Conservation (phyloP, 2,113 vertebrate genomes). For the Ceyx melanurus region DNA sequence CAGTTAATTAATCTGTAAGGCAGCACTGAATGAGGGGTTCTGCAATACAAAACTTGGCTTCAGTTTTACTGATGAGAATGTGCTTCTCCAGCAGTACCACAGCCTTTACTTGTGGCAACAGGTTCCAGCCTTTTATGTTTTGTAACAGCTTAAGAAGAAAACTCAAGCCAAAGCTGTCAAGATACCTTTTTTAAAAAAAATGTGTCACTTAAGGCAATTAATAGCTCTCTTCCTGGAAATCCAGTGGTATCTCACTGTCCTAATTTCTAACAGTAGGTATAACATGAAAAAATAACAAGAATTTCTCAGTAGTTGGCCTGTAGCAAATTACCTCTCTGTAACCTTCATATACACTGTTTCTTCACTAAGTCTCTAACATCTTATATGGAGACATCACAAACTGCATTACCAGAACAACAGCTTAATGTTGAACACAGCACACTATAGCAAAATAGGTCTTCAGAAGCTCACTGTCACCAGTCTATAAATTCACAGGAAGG, state of each 20-base stretch:
- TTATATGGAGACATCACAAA: background rate
- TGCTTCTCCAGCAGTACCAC: background rate
- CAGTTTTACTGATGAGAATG: background rate
- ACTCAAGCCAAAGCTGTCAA: background rate
- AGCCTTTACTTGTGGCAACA: background rate
- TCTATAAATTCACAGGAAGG: background rate
- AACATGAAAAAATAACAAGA: background rate
- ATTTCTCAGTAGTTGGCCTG: background rate
- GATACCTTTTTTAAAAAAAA: background rate
- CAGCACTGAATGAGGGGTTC: background rate
- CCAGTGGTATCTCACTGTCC: background rate
- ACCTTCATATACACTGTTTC: background rate
- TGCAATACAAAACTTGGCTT: background rate
- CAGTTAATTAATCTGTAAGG: background rate
- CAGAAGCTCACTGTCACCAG: background rate
- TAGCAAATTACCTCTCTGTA: background rate
- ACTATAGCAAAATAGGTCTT: background rate
- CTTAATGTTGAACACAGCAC: background rate
- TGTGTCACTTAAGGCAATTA: background rate
- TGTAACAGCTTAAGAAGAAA: background rate
- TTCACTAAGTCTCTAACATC: background rate
- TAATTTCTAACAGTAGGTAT: background rate
- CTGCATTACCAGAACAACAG: background rate
- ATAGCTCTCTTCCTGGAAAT: conserved; percentile 5
- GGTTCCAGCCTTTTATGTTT: background rate